phyloP scores from a whole-genome alignment of 2,888 invertebrate species.

The Microplitis manilae region DNA sequence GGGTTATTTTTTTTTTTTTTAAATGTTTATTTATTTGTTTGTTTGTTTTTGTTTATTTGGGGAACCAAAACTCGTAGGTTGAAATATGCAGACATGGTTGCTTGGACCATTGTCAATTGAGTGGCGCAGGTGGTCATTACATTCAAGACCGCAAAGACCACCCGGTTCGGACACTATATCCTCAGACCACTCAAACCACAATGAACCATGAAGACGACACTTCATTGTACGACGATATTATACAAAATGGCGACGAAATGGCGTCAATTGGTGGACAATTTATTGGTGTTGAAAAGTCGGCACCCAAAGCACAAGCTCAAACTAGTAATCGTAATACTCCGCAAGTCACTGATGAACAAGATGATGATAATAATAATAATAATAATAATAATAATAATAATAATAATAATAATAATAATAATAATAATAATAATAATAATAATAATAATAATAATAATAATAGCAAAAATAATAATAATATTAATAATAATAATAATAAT shows the following conservation, averaged over 20 bases:
- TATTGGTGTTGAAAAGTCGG: slow-evolving; percentile 70
- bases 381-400: too few species aligned
- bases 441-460: too few species aligned
- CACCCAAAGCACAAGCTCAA: slow-evolving; percentile 69
- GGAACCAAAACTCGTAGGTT: slow-evolving; percentile 70
- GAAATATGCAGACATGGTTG: slow-evolving; percentile 95
- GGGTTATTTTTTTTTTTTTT: slow-evolving; percentile 1
- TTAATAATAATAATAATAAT: too few species aligned
- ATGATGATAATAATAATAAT: slow-evolving; percentile 50
- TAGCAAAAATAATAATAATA: too few species aligned
- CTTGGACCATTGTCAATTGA: slow-evolving; percentile 89
- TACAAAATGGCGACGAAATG: slow-evolving; percentile 74
- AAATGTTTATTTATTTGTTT: not conserved
- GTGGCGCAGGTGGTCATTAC: slow-evolving; percentile 74
- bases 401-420: too few species aligned
- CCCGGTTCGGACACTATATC: slow-evolving; percentile 63
- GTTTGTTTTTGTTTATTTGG: not conserved
- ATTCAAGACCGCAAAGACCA: slow-evolving; percentile 74
- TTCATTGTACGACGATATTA: slow-evolving; percentile 76
- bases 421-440: too few species aligned
- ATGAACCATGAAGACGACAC: slow-evolving; percentile 70
- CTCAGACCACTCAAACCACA: slow-evolving; percentile 66
- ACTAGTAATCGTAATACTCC: slow-evolving; percentile 60
- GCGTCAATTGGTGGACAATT: slow-evolving; percentile 71
- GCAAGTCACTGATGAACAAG: slow-evolving; percentile 53